Evolutionary conservation across 1,140 invertebrate genomes (phyloP).

Genomic region (Drosophila pallidifrons): DNA sequence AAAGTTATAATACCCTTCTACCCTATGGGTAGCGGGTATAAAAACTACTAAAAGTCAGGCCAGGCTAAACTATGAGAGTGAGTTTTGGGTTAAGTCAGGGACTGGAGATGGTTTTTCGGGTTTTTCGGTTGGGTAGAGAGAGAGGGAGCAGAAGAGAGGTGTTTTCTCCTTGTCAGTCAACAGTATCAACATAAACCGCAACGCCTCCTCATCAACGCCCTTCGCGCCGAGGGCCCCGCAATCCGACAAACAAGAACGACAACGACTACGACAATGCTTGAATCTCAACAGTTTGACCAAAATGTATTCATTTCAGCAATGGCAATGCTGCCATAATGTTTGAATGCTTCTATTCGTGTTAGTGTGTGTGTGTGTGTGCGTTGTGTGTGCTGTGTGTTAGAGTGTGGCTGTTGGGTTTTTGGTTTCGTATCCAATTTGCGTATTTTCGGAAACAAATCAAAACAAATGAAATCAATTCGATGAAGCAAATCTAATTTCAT

Average conservation of each 20-base stretch:
- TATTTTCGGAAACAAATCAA: slow-evolving; percentile 81
- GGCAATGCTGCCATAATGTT: slow-evolving; percentile 37
- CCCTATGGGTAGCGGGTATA: too few relatives aligned
- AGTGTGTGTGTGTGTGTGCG: slow-evolving; percentile 11
- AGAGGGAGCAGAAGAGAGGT: neutral
- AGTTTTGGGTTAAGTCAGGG: neutral
- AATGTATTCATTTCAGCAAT: slow-evolving; percentile 76
- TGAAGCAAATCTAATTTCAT: slow-evolving; percentile 82
- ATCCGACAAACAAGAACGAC: slow-evolving; percentile 33
- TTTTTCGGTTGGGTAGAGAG: neutral
- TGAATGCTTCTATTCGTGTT: slow-evolving; percentile 34
- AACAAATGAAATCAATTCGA: slow-evolving; percentile 81
- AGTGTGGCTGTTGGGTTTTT: slow-evolving; percentile 25
- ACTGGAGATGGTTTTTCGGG: neutral
- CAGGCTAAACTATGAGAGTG: slow-evolving; percentile 15
- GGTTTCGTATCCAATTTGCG: slow-evolving; percentile 74
- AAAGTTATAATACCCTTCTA: too few relatives aligned
- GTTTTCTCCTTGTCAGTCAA: slow-evolving; percentile 61
- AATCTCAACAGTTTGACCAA: slow-evolving; percentile 59
- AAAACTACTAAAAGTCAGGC: slow-evolving; percentile 77
- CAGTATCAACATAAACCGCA: slow-evolving; percentile 74
- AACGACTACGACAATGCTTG: slow-evolving; percentile 34
- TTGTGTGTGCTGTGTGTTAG: slow-evolving; percentile 6
- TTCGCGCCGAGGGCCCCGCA: neutral
- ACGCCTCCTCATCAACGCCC: slow-evolving; percentile 47